Percentiles rank a stretch among this genome's conserved stretches.
These are phyloP conservation scores for Gymnopithys bicolor DNA, from an alignment of 2,797 vertebrate species.

Conservation along the genomic window DNA sequence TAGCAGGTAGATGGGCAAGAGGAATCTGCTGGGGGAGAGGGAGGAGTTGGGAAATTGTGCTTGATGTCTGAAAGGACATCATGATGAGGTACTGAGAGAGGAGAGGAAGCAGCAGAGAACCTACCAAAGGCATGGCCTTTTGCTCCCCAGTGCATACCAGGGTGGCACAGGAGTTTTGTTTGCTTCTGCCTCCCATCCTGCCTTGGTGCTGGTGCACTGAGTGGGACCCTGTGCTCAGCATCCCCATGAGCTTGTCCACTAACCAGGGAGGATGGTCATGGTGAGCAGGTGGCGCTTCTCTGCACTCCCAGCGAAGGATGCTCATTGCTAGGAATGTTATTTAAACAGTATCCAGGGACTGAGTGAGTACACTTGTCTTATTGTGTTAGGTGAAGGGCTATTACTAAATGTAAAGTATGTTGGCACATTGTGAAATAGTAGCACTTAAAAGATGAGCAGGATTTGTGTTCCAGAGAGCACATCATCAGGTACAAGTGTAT, in stretches of 20 bases:
- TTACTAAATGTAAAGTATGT: slow-evolving; percentile 25
- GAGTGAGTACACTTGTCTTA: background rate
- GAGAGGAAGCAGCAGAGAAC: background rate
- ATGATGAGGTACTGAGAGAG: accelerated
- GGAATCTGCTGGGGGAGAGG: background rate
- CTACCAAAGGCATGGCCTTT: background rate
- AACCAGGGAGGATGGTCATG: background rate
- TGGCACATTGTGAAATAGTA: background rate
- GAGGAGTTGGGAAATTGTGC: background rate
- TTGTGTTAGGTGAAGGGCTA: slow-evolving; percentile 24
- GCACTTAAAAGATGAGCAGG: slow-evolving; percentile 2
- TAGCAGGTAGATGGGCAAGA: background rate
- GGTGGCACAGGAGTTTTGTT: background rate
- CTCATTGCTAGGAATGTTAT: background rate
- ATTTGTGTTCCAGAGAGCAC: background rate
- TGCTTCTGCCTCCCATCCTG: background rate
- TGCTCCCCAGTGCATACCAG: accelerated
- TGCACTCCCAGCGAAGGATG: background rate
- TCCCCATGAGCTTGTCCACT: background rate
- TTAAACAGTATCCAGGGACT: background rate
- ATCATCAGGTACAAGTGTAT: background rate
- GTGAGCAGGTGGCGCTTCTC: background rate
- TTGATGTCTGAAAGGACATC: background rate
- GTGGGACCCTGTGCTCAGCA: background rate
- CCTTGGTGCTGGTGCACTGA: accelerated